Base-by-base conservation (phyloP, 2,888 invertebrate species). In the Tuberolachnus salignus region DNA sequence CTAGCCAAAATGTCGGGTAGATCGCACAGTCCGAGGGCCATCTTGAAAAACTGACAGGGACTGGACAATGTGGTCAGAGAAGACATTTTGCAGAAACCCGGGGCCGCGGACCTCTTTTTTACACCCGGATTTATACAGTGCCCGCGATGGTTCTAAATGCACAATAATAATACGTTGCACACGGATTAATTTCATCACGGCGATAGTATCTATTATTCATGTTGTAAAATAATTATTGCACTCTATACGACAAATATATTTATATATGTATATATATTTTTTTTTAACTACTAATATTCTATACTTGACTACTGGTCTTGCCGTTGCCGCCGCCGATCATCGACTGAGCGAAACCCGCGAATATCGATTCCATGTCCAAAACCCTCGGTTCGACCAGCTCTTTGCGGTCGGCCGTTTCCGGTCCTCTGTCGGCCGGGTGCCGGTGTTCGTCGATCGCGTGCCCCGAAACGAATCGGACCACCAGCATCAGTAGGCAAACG, bases 31-130 rank as follows among this genome's bases (percentile, higher is more conserved):
- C 78, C 78, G 3, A 59, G 66, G 42, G 67, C 78, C 78, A 78
- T 78, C 78, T 78, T 78, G 78, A 78, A 78, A 78, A 78, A 78
- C 57, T 67, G 59, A 78, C 78, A 78, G 67, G 78, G 78, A 61
- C 78, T 69, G 67, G 78, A 67, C 67, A 78, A 21, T 14, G 78
- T 69, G 59, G 78, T 69, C 78, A 78, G 51, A 59, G 78, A 78
- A 69, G 78, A 78, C 78, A 78, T 78, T 78, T 78, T 78, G 78
- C 78, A 78, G 78, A 67, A 69, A 69, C 78, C 78, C 78, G 49
- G 55, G 61, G n/a, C 66, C 34, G 63, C 42, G 67, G 46, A 67
- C 67, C 69, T 78, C 67, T 78, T 78, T 69, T 78, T 69, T 69
- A 78, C 69, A 67, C 67, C 78, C 59, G 78, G 66, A 51, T 59